These are phyloP conservation scores for Coecobrya sp. DNA, from an alignment of 2,888 invertebrate species.

Conservation along the genomic window DNA sequence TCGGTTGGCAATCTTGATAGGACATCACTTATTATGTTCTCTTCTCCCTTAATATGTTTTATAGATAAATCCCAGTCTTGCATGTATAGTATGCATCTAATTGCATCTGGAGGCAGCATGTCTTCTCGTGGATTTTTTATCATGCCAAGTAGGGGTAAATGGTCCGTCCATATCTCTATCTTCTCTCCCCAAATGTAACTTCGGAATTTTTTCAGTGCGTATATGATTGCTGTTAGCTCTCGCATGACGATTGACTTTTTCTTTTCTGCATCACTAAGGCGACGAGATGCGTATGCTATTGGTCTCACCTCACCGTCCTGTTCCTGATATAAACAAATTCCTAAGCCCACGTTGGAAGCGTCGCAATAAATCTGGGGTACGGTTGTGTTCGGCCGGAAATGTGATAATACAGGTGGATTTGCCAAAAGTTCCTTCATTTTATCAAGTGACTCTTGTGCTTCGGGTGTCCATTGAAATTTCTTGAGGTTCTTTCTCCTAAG, in stretches of 20 bases:
- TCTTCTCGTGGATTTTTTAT: not conserved
- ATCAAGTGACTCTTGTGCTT: not conserved
- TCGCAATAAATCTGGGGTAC: slow-evolving; percentile 18
- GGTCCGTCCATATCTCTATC: not conserved
- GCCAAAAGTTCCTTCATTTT: not conserved
- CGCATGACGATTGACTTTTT: not conserved
- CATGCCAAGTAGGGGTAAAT: not conserved
- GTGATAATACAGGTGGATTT: not conserved
- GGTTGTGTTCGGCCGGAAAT: not conserved
- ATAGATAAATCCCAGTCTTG: not conserved
- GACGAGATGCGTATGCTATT: not conserved
- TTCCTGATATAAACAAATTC: not conserved
- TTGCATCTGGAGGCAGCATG: not conserved
- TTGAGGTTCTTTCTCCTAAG: not conserved
- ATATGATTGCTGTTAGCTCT: slow-evolving; percentile 4
- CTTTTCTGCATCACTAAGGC: slow-evolving; percentile 4
- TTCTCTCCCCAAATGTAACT: not conserved
- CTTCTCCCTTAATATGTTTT: not conserved
- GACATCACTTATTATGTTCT: not conserved
- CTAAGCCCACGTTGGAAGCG: not conserved
- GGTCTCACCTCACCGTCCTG: not conserved
- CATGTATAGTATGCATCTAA: not conserved
- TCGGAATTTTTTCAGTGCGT: slow-evolving; percentile 5
- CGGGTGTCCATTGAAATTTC: not conserved
- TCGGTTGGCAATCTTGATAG: not conserved